phyloP scores from a whole-genome alignment of 2,888 invertebrate species.

The Andrena bicolor region DNA sequence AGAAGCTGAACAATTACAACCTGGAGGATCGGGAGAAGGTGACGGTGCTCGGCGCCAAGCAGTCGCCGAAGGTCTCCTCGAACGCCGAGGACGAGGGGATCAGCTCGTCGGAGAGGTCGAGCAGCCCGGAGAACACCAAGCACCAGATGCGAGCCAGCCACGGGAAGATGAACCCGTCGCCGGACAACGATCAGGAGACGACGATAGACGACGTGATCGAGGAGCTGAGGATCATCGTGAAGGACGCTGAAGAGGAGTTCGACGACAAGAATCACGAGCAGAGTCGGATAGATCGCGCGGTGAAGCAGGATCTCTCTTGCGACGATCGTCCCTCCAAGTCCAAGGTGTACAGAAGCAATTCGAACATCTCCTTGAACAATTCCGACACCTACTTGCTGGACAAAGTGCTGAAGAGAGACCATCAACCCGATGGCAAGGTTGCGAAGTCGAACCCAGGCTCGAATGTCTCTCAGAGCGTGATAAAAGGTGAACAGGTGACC shows the following conservation, averaged over 20 bases:
- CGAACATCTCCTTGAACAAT: constrained; percentile 62
- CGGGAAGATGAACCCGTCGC: constrained; percentile 52
- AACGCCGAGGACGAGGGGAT: constrained; percentile 96
- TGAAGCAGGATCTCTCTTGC: constrained; percentile 12
- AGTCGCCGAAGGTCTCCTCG: constrained; percentile 86
- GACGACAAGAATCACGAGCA: constrained; percentile 83
- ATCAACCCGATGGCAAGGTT: constrained; percentile 32
- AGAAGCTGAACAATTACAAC: constrained; percentile 78
- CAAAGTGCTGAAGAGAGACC: constrained; percentile 52
- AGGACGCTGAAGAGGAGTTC: constrained; percentile 90
- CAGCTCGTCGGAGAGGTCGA: constrained; percentile 92
- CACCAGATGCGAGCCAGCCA: constrained; percentile 43
- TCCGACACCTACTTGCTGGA: constrained; percentile 63
- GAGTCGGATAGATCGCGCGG: constrained; percentile 22
- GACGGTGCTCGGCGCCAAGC: constrained; percentile 51
- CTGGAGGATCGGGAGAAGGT: constrained; percentile 82
- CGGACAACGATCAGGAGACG: constrained; percentile 90
- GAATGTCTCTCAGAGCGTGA: constrained; percentile 49
- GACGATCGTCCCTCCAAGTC: constrained; percentile 40
- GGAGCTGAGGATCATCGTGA: constrained; percentile 93
- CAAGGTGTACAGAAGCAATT: constrained; percentile 50
- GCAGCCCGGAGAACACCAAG: constrained; percentile 89
- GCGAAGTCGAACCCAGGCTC: constrained; percentile 46
- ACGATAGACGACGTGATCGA: constrained; percentile 96
- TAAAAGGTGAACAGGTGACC: constrained; percentile 73